phyloP scores from a whole-genome alignment of 2,888 invertebrate species.

The Coremacera marginata region DNA sequence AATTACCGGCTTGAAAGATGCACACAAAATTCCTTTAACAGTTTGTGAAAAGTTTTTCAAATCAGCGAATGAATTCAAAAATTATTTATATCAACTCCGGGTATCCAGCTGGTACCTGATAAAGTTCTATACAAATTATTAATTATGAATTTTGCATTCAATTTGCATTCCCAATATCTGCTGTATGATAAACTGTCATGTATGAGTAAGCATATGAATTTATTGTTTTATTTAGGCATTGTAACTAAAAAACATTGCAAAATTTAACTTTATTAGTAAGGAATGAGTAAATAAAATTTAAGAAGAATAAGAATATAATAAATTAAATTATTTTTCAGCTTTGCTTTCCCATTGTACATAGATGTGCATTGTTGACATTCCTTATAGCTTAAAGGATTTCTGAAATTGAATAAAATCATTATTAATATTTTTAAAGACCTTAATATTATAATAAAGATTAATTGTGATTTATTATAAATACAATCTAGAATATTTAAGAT shows the following conservation, averaged over 20 bases:
- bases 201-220: neutral
- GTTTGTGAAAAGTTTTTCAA: no score
- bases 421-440: neutral
- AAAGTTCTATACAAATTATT: no score
- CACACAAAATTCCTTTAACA: no score
- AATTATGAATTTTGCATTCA: no score
- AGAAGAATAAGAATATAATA: neutral
- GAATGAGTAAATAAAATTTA: constrained; percentile 62
- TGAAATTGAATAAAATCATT: constrained; percentile 49
- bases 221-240: constrained; percentile 42
- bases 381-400: constrained; percentile 57
- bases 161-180: neutral
- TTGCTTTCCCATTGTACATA: neutral
- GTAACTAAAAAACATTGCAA: constrained; percentile 43
- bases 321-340: neutral
- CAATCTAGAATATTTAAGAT: no score
- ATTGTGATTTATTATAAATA: no score
- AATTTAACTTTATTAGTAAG: constrained; percentile 53
- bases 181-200: no score
- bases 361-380: constrained; percentile 33
- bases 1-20: no score
- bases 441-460: no score
- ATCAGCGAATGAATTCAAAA: no score
- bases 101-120: no score
- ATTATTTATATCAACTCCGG: no score